A percentile compares a stretch with the other conserved stretches of the same genome.
Conservation (phyloP, 2,888 invertebrate species). For the Pogonocherus hispidulus region DNA sequence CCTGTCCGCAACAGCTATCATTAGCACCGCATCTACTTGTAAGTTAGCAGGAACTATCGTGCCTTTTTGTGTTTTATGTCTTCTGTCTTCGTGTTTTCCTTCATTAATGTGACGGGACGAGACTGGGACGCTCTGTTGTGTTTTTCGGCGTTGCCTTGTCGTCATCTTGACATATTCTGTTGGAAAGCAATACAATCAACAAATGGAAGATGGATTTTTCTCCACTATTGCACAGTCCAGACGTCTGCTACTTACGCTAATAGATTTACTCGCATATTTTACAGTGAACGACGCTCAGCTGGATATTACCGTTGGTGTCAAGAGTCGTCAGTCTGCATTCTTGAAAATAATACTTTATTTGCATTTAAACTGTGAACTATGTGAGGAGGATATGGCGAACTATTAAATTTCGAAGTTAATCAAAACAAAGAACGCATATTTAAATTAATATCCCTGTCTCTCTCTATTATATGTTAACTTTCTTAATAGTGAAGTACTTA, state of each 20-base stretch:
- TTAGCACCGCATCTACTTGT: constrained; percentile 52
- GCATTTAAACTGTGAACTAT: neutral
- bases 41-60: constrained; percentile 47
- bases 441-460: no score
- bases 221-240: neutral
- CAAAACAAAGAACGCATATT: no score
- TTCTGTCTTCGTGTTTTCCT: constrained; percentile 43
- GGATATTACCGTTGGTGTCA: no score
- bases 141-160: neutral
- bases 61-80: constrained; percentile 45
- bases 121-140: constrained; percentile 6
- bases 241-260: neutral
- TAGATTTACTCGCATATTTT: neutral
- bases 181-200: neutral
- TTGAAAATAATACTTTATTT: neutral
- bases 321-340: no score
- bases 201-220: neutral
- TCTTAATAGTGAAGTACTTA: no score
- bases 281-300: neutral
- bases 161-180: neutral
- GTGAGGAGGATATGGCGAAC: neutral
- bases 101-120: constrained; percentile 32
- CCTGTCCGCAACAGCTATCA: constrained; percentile 53
- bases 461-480: no score
- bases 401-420: no score